These are phyloP conservation scores for Sinella curviseta DNA, from an alignment of 1,140 invertebrate genomes.

Conservation along the genomic window DNA sequence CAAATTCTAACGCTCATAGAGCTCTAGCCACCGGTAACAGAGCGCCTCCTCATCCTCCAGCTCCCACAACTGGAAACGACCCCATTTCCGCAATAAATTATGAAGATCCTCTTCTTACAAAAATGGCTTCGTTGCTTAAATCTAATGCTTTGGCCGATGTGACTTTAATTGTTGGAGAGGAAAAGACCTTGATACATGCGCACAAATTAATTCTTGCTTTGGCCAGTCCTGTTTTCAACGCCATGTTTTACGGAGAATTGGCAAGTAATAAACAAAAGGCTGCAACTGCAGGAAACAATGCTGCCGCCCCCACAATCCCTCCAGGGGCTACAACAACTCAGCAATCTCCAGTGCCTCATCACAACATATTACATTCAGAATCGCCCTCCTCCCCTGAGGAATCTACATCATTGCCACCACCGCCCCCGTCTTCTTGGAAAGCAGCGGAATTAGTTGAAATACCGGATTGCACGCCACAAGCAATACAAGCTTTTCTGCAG, in stretches of 20 bases:
- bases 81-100: background rate
- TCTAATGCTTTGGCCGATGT: constrained; percentile 31
- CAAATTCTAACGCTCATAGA: background rate
- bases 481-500: constrained; percentile 35
- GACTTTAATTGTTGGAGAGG: constrained; percentile 31
- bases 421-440: background rate
- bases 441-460: constrained; percentile 19
- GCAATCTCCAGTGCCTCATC: background rate
- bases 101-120: background rate
- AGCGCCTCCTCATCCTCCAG: background rate
- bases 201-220: constrained; percentile 41
- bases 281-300: background rate
- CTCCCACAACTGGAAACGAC: background rate
- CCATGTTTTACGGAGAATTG: constrained; percentile 39
- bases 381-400: too few species aligned
- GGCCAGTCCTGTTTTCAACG: constrained; percentile 37
- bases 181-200: background rate
- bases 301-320: constrained; percentile 32
- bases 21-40: background rate
- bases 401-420: too few species aligned
- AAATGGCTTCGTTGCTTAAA: background rate
- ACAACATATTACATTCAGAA: too few species aligned
- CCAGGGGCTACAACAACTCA: constrained; percentile 23
- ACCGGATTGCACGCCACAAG: constrained; percentile 35
- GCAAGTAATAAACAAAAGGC: background rate